Evolutionary conservation across 2,113 vertebrate species (phyloP).

Genomic region (Hemichromis elongatus): DNA sequence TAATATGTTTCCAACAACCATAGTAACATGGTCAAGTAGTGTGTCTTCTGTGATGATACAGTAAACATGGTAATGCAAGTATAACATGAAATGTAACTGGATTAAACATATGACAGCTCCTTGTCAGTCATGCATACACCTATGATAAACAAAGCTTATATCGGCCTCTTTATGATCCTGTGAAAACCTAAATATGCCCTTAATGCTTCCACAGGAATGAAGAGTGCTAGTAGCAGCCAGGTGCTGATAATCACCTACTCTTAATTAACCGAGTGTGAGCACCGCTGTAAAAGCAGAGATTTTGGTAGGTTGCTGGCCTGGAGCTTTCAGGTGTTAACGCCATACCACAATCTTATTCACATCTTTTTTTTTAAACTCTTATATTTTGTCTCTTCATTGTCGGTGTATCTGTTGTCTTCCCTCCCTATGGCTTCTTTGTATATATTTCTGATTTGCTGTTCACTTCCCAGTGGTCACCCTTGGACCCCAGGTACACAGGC

Average conservation of each 20-base stretch:
- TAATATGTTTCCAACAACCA: neutral
- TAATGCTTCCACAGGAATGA: neutral
- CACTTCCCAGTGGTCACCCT: neutral
- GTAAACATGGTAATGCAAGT: neutral
- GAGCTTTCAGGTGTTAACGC: neutral
- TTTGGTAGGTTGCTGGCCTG: neutral
- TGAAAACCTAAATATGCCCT: neutral
- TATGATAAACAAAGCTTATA: neutral
- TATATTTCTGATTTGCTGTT: neutral
- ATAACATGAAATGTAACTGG: neutral
- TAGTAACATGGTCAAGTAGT: neutral
- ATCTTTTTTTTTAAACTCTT: rapidly evolving
- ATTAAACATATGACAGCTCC: neutral
- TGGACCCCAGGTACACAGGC: neutral
- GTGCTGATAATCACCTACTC: neutral
- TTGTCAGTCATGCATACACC: neutral
- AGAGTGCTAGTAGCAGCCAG: rapidly evolving
- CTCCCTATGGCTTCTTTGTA: rapidly evolving
- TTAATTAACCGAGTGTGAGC: neutral
- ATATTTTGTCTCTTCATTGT: neutral
- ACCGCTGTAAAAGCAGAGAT: neutral
- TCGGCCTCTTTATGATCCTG: neutral
- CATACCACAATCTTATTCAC: neutral
- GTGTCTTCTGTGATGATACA: neutral
- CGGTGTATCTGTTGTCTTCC: neutral